These are phyloP conservation scores for Malurus melanocephalus DNA, from an alignment of 2,113 vertebrate genomes.

Conservation along the genomic window DNA sequence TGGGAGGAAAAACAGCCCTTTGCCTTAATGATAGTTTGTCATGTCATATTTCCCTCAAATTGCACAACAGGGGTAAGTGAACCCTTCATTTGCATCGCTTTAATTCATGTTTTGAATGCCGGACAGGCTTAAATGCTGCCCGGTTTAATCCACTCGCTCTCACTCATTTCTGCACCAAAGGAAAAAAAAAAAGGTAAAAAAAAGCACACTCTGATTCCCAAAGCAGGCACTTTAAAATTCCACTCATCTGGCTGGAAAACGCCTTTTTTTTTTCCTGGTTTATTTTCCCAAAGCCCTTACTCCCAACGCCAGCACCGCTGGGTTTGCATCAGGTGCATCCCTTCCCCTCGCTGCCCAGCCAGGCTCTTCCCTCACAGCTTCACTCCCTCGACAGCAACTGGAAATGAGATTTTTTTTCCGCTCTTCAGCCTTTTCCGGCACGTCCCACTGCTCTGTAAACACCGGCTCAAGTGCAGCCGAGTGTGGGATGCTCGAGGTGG, in stretches of 20 bases:
- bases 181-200: no score
- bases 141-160: not conserved
- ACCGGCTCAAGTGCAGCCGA: not conserved
- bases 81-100: slow-evolving; percentile 26
- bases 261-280: not conserved
- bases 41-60: not conserved
- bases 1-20: slow-evolving; percentile 33
- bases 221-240: fast-evolving
- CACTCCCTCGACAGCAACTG: not conserved
- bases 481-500: not conserved
- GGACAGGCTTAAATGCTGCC: not conserved
- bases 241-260: not conserved
- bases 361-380: not conserved
- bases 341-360: not conserved
- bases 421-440: not conserved
- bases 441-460: not conserved
- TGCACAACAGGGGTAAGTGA: not conserved
- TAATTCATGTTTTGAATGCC: slow-evolving; percentile 38
- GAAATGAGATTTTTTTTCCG: not conserved
- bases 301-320: fast-evolving
- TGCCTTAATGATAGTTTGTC: slow-evolving; percentile 46
- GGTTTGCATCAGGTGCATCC: not conserved
- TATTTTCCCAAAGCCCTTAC: not conserved
- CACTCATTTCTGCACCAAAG: not conserved
- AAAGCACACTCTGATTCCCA: not conserved